Percentiles rank a stretch among this genome's conserved stretches.
Evolutionary conservation across 30 jellyfish, hydroid and myxozoan genomes (phyloP).

Genomic region (Chrysaora quinquecirrha): DNA sequence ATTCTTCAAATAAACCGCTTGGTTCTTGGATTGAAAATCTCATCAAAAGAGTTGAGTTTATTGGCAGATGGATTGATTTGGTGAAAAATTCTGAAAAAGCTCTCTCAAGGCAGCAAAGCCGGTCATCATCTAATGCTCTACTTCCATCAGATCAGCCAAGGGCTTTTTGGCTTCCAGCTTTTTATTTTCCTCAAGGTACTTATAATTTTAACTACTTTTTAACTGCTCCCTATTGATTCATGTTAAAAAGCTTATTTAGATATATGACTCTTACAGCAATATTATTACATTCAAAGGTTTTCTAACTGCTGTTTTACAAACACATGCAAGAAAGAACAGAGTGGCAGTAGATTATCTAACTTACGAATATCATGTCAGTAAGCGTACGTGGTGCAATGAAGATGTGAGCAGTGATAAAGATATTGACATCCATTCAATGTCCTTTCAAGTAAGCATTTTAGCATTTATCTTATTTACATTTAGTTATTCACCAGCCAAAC

Average conservation of each 20-base stretch:
- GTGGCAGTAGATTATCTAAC: slow-evolving; percentile 58
- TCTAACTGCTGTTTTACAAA: slow-evolving; percentile 70
- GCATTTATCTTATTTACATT: too few species aligned
- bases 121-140: slow-evolving; percentile 6
- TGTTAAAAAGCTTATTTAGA: too few species aligned
- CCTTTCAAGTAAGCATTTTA: slow-evolving; percentile 45
- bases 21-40: slow-evolving; percentile 78
- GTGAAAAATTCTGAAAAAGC: slow-evolving; percentile 39
- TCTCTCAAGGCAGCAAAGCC: slow-evolving; percentile 42
- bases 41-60: slow-evolving; percentile 41
- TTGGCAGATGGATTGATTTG: slow-evolving; percentile 67
- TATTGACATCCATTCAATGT: slow-evolving; percentile 13
- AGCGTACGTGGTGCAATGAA: slow-evolving; percentile 28
- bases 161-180: slow-evolving; percentile 73
- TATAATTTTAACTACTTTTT: neutral
- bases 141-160: slow-evolving; percentile 53
- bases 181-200: slow-evolving; percentile 83
- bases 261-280: too few species aligned
- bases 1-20: slow-evolving; percentile 60
- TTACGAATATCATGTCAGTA: slow-evolving; percentile 35
- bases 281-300: too few species aligned
- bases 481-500: too few species aligned
- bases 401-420: slow-evolving; percentile 53
- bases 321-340: slow-evolving; percentile 65
- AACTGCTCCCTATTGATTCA: neutral